Conservation (phyloP, 2,113 vertebrate genomes). For the Lanius collurio region DNA sequence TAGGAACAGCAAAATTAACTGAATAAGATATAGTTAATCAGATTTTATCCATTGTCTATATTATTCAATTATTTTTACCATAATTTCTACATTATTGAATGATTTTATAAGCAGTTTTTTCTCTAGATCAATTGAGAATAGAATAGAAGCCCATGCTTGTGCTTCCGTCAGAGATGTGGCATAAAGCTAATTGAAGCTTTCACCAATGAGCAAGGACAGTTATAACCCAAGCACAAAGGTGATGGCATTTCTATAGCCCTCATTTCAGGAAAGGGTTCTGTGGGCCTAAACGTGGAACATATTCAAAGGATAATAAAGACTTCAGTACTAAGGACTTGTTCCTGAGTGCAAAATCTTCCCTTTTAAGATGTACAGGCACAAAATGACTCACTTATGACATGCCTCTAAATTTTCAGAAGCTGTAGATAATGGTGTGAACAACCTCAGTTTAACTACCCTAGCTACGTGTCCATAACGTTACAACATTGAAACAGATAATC, state of each 20-base stretch:
- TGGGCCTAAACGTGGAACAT: not conserved
- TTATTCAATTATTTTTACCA: not conserved
- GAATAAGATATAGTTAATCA: not conserved
- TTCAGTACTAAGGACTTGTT: not conserved
- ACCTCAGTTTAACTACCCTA: not conserved
- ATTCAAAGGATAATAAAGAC: not conserved
- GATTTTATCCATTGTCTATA: not conserved
- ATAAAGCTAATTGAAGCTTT: not conserved
- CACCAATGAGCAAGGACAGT: not conserved
- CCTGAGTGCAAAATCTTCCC: not conserved
- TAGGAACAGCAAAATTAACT: not conserved
- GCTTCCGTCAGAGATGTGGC: not conserved
- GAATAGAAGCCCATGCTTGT: not conserved
- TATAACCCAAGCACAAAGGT: not conserved
- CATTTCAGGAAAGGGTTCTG: not conserved
- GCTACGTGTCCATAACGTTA: not conserved
- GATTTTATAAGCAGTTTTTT: not conserved
- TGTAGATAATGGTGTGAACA: not conserved
- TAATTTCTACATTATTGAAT: not conserved
- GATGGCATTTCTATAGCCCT: not conserved
- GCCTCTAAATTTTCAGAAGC: not conserved
- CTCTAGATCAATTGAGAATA: not conserved
- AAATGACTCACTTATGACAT: not conserved
- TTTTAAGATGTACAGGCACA: not conserved
- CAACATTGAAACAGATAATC: not conserved